Percentiles rank a stretch among this genome's conserved stretches.
These are phyloP conservation scores for Ectemnius cavifrons DNA, from an alignment of 2,888 invertebrate species.

Conservation along the genomic window DNA sequence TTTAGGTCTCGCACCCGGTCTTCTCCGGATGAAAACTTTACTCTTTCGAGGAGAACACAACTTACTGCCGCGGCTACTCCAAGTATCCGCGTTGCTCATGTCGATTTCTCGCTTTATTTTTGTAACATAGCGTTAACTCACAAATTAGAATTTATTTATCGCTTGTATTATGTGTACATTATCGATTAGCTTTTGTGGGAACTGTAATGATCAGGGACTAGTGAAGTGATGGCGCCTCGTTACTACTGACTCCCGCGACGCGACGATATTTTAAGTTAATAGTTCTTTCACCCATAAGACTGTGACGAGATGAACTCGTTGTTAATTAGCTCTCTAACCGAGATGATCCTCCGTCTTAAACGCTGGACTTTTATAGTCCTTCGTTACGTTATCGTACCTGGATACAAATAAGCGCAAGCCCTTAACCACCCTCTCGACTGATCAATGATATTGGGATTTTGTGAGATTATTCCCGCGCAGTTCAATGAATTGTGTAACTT, in stretches of 20 bases:
- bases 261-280: conserved; percentile 39
- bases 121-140: conserved; percentile 24
- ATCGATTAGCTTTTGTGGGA: conserved; percentile 8
- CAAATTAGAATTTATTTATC: conserved; percentile 44
- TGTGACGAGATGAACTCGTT: conserved; percentile 44
- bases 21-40: background rate
- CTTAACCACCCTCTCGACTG: too few species aligned
- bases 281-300: conserved; percentile 39
- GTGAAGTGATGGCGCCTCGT: conserved; percentile 1
- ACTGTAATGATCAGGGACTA: too few species aligned
- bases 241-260: conserved; percentile 8
- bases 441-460: too few species aligned
- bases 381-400: too few species aligned
- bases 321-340: background rate
- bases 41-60: background rate
- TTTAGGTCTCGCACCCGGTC: background rate
- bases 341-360: too few species aligned
- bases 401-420: too few species aligned
- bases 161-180: conserved; percentile 39
- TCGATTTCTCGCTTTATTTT: conserved; percentile 9
- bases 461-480: too few species aligned
- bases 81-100: conserved; percentile 1
- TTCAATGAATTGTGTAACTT: too few species aligned
- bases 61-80: background rate
- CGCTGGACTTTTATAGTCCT: too few species aligned